phyloP scores from a whole-genome alignment of 92 coral and sea anemone species.

The Isaurus tuberculatus region DNA sequence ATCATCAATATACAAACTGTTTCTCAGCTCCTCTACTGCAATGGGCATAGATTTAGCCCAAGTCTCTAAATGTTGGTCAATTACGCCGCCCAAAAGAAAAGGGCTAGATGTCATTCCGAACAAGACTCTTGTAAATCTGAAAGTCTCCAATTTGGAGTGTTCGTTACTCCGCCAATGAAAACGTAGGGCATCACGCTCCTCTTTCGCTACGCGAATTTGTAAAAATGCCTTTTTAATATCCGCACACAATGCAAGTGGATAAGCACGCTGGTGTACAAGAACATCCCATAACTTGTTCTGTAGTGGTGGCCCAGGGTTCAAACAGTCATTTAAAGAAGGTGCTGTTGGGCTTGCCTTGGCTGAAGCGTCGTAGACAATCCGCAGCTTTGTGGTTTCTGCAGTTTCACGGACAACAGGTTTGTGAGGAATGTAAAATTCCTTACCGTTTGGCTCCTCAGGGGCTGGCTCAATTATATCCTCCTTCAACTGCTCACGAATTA shows the following conservation, averaged over 20 bases:
- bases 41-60: neutral
- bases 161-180: neutral
- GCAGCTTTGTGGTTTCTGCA: slow-evolving; percentile 50
- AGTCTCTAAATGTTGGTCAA: neutral
- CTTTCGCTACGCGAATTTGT: slow-evolving; percentile 48
- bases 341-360: slow-evolving; percentile 27
- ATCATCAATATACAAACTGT: neutral
- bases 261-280: slow-evolving; percentile 31
- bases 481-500: slow-evolving; percentile 53
- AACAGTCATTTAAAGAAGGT: slow-evolving; percentile 63
- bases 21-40: neutral
- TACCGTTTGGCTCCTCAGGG: slow-evolving; percentile 9
- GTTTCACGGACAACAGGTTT: slow-evolving; percentile 58
- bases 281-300: slow-evolving; percentile 63
- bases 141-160: neutral
- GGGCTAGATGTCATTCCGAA: neutral
- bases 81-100: slow-evolving; percentile 4
- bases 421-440: slow-evolving; percentile 66
- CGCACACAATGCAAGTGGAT: slow-evolving; percentile 50
- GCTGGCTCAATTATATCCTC: slow-evolving; percentile 52
- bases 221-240: slow-evolving; percentile 58
- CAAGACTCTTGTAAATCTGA: neutral
- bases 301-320: slow-evolving; percentile 50
- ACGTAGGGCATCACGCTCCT: slow-evolving; percentile 47
- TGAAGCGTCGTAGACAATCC: slow-evolving; percentile 60